A percentile compares a stretch with the other conserved stretches of the same genome.
Evolutionary conservation across 92 coral and sea anemone species (phyloP).

Genomic region (Anthopleura xanthogrammica): DNA sequence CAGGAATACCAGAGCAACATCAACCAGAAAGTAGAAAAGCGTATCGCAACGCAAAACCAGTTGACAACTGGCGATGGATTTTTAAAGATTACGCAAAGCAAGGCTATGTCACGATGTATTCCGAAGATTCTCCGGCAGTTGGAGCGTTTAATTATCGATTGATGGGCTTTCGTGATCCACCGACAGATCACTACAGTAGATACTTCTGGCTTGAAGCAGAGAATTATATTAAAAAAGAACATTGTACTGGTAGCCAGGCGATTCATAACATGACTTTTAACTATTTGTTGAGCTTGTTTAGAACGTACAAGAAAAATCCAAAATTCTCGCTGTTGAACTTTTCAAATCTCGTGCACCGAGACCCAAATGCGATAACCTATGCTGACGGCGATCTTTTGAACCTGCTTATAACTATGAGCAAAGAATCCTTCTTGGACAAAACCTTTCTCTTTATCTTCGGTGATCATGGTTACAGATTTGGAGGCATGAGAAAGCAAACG

Average conservation of each 20-base stretch:
- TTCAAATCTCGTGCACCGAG: conserved; percentile 44
- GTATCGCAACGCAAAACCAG: conserved; percentile 46
- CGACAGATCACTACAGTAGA: conserved; percentile 59
- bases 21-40: conserved; percentile 56
- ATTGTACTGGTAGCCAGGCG: conserved; percentile 48
- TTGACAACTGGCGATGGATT: conserved; percentile 70
- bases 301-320: conserved; percentile 55
- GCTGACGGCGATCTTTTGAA: conserved; percentile 45
- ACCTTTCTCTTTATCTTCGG: conserved; percentile 46
- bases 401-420: conserved; percentile 35
- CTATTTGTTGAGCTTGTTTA: conserved; percentile 53
- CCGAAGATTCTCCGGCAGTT: conserved; percentile 71
- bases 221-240: conserved; percentile 26
- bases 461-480: conserved; percentile 57
- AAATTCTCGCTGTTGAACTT: conserved; percentile 45
- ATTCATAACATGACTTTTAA: conserved; percentile 57
- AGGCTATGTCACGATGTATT: conserved; percentile 73
- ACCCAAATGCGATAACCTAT: conserved; percentile 38
- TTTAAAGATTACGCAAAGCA: conserved; percentile 46
- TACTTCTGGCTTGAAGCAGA: conserved; percentile 62
- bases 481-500: conserved; percentile 52
- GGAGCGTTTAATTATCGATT: conserved; percentile 78
- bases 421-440: conserved; percentile 35
- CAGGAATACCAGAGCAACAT: conserved; percentile 56
- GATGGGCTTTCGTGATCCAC: conserved; percentile 67